Base-by-base conservation (phyloP, 2,113 vertebrate species). In the Dromas ardeola region DNA sequence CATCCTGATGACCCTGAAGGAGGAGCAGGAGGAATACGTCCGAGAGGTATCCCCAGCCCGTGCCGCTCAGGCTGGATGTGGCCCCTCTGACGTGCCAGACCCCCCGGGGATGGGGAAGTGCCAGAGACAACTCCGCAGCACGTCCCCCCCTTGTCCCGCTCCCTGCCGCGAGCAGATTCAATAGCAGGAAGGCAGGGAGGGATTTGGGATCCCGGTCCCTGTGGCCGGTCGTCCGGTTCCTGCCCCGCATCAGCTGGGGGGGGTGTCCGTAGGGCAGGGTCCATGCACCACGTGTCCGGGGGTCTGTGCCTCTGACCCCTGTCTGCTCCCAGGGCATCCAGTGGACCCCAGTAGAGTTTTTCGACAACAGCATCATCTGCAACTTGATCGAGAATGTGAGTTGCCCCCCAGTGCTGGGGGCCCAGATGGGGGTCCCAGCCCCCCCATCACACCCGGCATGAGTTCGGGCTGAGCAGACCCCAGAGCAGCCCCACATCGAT, bases 301-400 rank as follows among this genome's bases (percentile, higher is more conserved):
- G 50, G 21, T 40, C 52, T 1, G 0, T 5, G 7, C 4, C 0
- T 56, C 70, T 87, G 61, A 86, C 50, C 38, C 83, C 29, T 5
- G 0, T 92, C 88, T 91, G 10, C 86, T 89, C 42, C 67, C 93
- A 99, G 98, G 98, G 98, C 61, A 98, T 99, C 82, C 79, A 95
- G 0, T 99, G 98, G 98, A 97, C 91, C 13, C 96, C 97, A 0
- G 97, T 99, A 93, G 97, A 98, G 36, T 99, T 98, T 77, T 98
- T 98, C 1, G 98, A 99, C 95, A 99, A 99, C 66, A 86, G 78
- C 95, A 97, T 98, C 93, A 99, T 99, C 98, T 99, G 98, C 72
- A 96, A 97, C 70, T 91, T 99, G 79, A 99, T 98, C 2, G 98
- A 99, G 88, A 96, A 98, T 0, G 98, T 99, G 96, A 98, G 98